Percentiles rank a stretch among this genome's conserved stretches.
These are phyloP conservation scores for Schizopygopsis pylzovi DNA, from an alignment of 2,797 vertebrate species.

Conservation along the genomic window DNA sequence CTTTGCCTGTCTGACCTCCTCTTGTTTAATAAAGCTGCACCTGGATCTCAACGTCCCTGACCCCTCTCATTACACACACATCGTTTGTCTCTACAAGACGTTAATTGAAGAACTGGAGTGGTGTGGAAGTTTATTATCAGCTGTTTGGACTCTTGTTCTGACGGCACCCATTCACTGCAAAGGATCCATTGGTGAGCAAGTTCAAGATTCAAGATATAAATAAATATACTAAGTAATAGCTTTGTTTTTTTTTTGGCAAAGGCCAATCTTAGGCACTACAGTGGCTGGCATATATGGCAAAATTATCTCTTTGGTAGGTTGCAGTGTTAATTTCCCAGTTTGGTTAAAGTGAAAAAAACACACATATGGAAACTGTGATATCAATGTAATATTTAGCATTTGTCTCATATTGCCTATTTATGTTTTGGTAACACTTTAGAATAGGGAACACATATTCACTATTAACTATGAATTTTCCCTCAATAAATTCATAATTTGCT, in stretches of 20 bases:
- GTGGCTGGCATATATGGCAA: background rate
- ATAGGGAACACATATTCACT: too few relatives aligned
- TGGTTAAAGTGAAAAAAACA: background rate
- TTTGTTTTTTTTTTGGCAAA: background rate
- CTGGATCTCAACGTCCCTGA: too few relatives aligned
- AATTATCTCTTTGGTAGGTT: background rate
- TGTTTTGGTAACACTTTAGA: background rate
- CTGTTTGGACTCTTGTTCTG: background rate
- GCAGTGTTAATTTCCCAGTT: constrained; percentile 16
- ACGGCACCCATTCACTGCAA: too few relatives aligned
- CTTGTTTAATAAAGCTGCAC: too few relatives aligned
- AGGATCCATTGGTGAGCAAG: too few relatives aligned
- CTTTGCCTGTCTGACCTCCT: too few relatives aligned
- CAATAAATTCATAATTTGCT: too few relatives aligned
- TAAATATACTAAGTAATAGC: background rate
- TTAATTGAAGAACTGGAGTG: background rate
- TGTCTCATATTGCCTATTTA: background rate
- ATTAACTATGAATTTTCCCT: too few relatives aligned
- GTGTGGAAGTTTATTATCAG: background rate
- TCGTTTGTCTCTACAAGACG: background rate
- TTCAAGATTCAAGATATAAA: background rate
- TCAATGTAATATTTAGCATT: background rate
- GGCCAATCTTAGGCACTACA: background rate
- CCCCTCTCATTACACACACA: background rate
- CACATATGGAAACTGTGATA: background rate